Evolutionary conservation across 2,113 vertebrate genomes (phyloP), one percentile per base, ranked within the genome.

Genomic region (Mustela nigripes): DNA sequence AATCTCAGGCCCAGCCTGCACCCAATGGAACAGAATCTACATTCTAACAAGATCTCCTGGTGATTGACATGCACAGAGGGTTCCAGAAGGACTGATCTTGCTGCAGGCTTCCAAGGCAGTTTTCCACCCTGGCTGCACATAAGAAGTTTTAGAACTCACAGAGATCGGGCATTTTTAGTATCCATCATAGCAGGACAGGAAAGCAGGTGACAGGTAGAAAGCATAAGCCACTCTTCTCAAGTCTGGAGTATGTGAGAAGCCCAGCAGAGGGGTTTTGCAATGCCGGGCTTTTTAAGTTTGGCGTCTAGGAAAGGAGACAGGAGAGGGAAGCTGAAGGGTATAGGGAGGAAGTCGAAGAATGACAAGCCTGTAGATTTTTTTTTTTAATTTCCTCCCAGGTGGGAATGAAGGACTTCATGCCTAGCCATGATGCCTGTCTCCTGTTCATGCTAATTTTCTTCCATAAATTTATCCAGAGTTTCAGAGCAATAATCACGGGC

Each of bases 151-250:
- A 63, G 31, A 76, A 8, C 82, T 96, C 91, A 88, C 11, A 10
- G 63, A 58, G 65, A 21, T 2, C 7, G 8, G 14, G 12, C 76
- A 60, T 53, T 91, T 42, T 63, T 53, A 58, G 21, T 71, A 81
- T n/a, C 39, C 22, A 15, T 19, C 21, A 16, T 14, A 81, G 33
- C 45, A 91, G 71, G 36, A 91, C 33, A 33, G n/a, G 48, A 73
- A 86, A 63, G 53, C 93, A 69, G 16, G 28, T n/a, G 24, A 94
- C 62, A 91, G 48, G 36, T 71, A 36, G 71, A 85, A 96, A 95
- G 89, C 63, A 76, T 88, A 95, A 67, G 39, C 24, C 69, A 88
- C 26, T 94, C 73, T 86, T 89, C 56, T 95, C 79, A 87, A 97
- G 67, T 80, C 48, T 79, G 67, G 15, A 56, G 74, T 74, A 4